Evolutionary conservation across 2,888 invertebrate genomes (phyloP), one percentile per base, ranked within the genome.

Genomic region (Schrankia costaestrigalis): DNA sequence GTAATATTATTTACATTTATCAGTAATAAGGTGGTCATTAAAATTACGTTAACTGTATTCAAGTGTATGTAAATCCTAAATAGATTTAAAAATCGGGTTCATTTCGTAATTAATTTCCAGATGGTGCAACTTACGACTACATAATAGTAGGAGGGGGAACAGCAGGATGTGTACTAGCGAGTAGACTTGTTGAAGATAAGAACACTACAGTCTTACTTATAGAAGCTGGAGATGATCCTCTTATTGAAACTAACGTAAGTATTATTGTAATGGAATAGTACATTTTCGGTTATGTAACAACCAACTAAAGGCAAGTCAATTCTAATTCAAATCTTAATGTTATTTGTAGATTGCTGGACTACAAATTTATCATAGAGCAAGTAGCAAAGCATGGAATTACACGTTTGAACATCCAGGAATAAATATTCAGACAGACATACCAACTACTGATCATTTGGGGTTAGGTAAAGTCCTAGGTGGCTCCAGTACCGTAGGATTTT

Each of bases 121-220:
- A 25, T 25, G 13, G 13, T 8, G 13, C 12, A 13, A 5, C 25
- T 13, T 25, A 25, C n/a, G 25, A 25, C n/a, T 25, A 25, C n/a
- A 13, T 25, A 13, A 13, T 35, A 90, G 91, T 91, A 46, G 91
- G 91, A 13, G 91, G 87, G 18, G 91, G 91, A 2, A 90, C 91
- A 10, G 83, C 90, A 3, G 91, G 91, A 10, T 90, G 90, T 44
- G 90, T 91, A 1, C 49, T 91, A 24, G 90, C 91, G 5, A 80
- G 89, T 1, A 64, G 89, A 7, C 71, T 92, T 21, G 81, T 89
- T 13, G 86, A 86, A 50, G 71, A 83, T 34, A 47, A 62, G n/a
- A 84, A 85, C 41, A 58, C 71, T 3, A 80, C 84, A 4, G 89
- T 92, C 2, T 67, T 92, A 18, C 70, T 92, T 0, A 67, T 92